Conservation (phyloP, 2,113 vertebrate species). For the Tachuris rubrigastra region DNA sequence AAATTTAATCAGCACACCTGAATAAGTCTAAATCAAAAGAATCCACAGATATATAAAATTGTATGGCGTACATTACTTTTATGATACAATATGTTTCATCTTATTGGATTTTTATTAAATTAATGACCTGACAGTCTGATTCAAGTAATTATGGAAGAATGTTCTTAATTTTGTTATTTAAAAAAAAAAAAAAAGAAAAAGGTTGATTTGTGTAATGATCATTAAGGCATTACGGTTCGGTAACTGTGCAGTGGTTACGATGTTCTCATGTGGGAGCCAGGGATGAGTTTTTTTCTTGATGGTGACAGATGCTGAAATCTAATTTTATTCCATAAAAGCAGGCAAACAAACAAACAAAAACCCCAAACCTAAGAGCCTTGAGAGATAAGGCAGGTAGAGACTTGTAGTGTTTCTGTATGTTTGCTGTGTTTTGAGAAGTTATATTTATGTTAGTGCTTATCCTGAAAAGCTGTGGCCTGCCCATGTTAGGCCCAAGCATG, state of each 20-base stretch:
- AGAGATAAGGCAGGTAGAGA: constrained; percentile 64
- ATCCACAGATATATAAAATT: not conserved
- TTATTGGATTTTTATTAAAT: constrained; percentile 65
- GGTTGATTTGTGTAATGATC: constrained; percentile 74
- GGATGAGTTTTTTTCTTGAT: constrained; percentile 68
- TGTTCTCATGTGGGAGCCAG: constrained; percentile 74
- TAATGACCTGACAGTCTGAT: constrained; percentile 61
- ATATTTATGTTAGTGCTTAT: not conserved
- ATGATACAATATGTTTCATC: constrained; percentile 26
- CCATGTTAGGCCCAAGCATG: not conserved
- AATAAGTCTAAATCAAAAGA: constrained; percentile 21
- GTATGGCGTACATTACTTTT: not conserved
- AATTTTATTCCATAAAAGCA: constrained; percentile 72
- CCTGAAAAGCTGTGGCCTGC: not conserved
- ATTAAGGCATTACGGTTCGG: constrained; percentile 74
- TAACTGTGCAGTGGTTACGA: constrained; percentile 70
- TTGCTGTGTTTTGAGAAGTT: constrained; percentile 26
- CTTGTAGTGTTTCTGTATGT: not conserved
- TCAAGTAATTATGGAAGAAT: constrained; percentile 67
- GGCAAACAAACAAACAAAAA: constrained; percentile 1
- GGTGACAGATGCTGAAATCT: constrained; percentile 78
- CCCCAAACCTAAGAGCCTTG: constrained; percentile 1
- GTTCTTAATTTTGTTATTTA: constrained; percentile 70
- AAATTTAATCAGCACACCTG: not conserved
- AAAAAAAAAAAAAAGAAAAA: constrained; percentile 46